These are phyloP conservation scores for Strigamia crassipes DNA, from an alignment of 2,888 invertebrate species.

Conservation along the genomic window DNA sequence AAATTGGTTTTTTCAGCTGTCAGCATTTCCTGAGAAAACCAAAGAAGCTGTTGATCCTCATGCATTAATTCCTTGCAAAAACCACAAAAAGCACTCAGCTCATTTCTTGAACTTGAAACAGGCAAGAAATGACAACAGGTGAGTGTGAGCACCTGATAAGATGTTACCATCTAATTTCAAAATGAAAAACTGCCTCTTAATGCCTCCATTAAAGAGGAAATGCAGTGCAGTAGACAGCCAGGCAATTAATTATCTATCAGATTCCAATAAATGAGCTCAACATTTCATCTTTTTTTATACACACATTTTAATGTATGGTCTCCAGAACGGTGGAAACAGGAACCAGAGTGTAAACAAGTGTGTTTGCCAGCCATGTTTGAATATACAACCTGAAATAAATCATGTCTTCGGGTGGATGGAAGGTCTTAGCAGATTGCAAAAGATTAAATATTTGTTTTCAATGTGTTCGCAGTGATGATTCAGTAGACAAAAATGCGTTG, in stretches of 20 bases:
- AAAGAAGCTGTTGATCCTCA: not conserved
- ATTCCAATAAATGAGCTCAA: conserved; percentile 5
- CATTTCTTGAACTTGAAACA: too few species aligned
- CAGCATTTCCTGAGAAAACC: not conserved
- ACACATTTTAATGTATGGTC: not conserved
- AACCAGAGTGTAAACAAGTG: not conserved
- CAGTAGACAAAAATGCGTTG: too few species aligned
- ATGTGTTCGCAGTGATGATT: too few species aligned
- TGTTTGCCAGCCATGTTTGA: not conserved
- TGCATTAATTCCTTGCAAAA: not conserved
- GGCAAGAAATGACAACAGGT: not conserved
- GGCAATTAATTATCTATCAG: conserved; percentile 26
- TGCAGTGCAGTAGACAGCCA: not conserved
- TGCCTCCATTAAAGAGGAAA: conserved; percentile 1
- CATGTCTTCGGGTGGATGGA: not conserved
- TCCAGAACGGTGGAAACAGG: not conserved
- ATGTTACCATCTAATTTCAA: conserved; percentile 18
- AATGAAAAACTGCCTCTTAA: conserved; percentile 18
- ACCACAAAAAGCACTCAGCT: not conserved
- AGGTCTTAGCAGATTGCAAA: too few species aligned
- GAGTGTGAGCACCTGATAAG: conserved; percentile 13
- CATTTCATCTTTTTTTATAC: not conserved
- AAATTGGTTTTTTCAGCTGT: not conserved
- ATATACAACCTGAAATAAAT: not conserved
- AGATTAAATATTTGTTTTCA: too few species aligned